These are phyloP conservation scores for Stenopsyche tienmushanensis DNA, from an alignment of 1,140 invertebrate species.

Conservation along the genomic window DNA sequence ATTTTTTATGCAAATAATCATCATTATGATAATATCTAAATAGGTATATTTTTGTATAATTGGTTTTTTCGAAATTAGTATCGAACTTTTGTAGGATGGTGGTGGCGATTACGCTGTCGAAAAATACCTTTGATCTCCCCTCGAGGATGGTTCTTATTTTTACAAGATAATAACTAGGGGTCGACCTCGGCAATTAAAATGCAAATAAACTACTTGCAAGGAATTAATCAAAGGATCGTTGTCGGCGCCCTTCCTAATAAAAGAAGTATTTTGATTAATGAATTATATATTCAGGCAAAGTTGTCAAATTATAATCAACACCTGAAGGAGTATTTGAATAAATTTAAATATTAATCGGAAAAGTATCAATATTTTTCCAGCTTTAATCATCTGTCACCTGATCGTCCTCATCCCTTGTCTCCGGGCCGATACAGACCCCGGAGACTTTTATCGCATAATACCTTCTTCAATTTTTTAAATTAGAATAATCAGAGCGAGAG, in stretches of 20 bases:
- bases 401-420: too few relatives aligned
- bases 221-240: conserved; percentile 27
- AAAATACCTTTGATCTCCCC: conserved; percentile 10
- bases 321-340: conserved; percentile 12
- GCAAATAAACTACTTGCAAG: conserved; percentile 31
- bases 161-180: conserved; percentile 20
- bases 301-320: conserved; percentile 30
- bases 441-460: too few relatives aligned
- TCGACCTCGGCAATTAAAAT: conserved; percentile 21
- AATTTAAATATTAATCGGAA: conserved; percentile 29
- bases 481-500: too few relatives aligned
- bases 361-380: not conserved
- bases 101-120: too few relatives aligned
- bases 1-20: too few relatives aligned
- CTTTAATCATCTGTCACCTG: not conserved
- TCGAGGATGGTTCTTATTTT: conserved; percentile 6
- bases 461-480: too few relatives aligned
- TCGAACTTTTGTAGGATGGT: too few relatives aligned
- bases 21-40: too few relatives aligned
- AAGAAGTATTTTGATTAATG: conserved; percentile 19
- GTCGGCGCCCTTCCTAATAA: not conserved
- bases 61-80: too few relatives aligned
- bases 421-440: too few relatives aligned
- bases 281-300: conserved; percentile 25
- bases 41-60: too few relatives aligned